Evolutionary conservation across 2,888 invertebrate genomes (phyloP), one percentile per base, ranked within the genome.

Genomic region (Tetramorium bicarinatum): DNA sequence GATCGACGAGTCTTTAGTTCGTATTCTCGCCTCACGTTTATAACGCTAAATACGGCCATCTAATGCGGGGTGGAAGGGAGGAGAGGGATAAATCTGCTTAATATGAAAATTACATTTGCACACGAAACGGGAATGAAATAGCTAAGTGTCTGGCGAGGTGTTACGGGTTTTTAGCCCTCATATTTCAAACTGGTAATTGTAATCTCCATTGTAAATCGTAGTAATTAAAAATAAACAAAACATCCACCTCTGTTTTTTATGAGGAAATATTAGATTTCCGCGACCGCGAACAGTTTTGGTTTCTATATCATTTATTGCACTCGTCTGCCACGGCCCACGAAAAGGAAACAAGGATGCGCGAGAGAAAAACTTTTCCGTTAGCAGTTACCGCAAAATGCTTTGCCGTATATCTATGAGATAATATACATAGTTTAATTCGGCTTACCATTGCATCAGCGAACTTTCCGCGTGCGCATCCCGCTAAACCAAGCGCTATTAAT

Each of bases 351-450:
- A 34, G 13, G 38, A 29, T 66, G 21, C 34, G 8, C 4, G 56
- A 8, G 56, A 29, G 18, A 44, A 59, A 79, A 71, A 69, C 29
- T 47, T 59, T 59, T 59, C 56, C 9, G 44, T 67, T 18, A 44
- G 54, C 54, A 54, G 25, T 34, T 47, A 6, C 21, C 59, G 47
- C 59, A 72, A 69, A 71, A 71, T 25, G 49, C 34, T 66, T 2
- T n/a, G 2, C 44, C 29, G 25, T 66, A 77, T 34, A 77, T 44
- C 29, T 67, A 56, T 18, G 47, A 71, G 47, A 79, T 79, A 71
- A 77, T 66, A 59, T 21, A 34, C 34, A 41, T 77, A 71, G 79
- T 71, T 79, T 79, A 79, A 79, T 71, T 71, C 47, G 47, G 34
- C 56, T 71, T 59, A 71, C 47, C 44, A 21, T 79, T 2, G 56